phyloP scores from a whole-genome alignment of 1,140 invertebrate species.

The Oppia nitens region DNA sequence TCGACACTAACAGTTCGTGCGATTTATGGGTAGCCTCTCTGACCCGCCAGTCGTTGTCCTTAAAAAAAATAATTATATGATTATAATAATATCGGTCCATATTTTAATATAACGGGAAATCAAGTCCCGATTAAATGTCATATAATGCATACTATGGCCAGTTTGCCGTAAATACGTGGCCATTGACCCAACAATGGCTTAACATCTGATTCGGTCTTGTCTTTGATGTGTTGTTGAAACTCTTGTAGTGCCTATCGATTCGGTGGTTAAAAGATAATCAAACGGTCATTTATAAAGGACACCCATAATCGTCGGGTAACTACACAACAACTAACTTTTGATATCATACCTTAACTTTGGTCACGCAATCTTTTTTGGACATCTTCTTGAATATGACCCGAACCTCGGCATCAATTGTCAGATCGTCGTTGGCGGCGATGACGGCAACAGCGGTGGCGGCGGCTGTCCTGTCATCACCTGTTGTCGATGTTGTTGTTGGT shows the following conservation, averaged over 20 bases:
- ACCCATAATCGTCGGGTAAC: background rate
- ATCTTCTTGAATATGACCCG: slow-evolving; percentile 36
- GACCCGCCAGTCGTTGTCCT: slow-evolving; percentile 58
- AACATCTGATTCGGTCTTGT: slow-evolving; percentile 38
- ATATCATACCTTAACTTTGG: slow-evolving; percentile 53
- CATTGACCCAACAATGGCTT: slow-evolving; percentile 53
- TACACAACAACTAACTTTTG: slow-evolving; percentile 1
- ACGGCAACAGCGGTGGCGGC: too few species aligned
- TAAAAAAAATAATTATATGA: slow-evolving; percentile 7
- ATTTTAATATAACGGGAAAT: slow-evolving; percentile 9
- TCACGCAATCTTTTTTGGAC: slow-evolving; percentile 65
- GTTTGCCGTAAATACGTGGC: slow-evolving; percentile 51
- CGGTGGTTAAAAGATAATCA: slow-evolving; percentile 19
- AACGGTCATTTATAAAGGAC: slow-evolving; percentile 12
- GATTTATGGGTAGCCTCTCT: slow-evolving; percentile 43
- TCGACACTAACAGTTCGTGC: slow-evolving; percentile 44
- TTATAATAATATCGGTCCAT: slow-evolving; percentile 8
- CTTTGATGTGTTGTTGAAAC: slow-evolving; percentile 43
- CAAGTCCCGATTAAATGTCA: too few species aligned
- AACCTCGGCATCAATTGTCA: slow-evolving; percentile 27
- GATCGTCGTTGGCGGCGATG: slow-evolving; percentile 29
- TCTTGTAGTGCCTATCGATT: slow-evolving; percentile 51
- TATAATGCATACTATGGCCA: slow-evolving; percentile 37
- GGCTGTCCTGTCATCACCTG: too few species aligned
- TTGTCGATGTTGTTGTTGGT: too few species aligned